Percentiles rank a stretch among this genome's conserved stretches.
Conservation (phyloP, 2,113 vertebrate genomes). For the Leptosomus discolor region DNA sequence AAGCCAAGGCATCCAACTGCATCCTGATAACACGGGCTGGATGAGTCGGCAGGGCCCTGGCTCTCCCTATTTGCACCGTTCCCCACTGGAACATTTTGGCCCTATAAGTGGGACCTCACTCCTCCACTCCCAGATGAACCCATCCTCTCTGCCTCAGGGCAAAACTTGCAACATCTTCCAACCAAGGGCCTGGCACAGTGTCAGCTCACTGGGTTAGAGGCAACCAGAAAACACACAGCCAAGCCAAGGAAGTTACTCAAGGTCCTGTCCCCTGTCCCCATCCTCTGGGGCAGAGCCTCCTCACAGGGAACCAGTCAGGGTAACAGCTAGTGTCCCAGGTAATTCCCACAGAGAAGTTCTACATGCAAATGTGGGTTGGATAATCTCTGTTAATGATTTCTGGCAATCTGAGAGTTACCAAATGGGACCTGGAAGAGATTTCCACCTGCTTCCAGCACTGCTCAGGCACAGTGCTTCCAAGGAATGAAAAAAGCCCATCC, state of each 20-base stretch:
- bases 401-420: neutral
- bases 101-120: neutral
- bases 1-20: neutral
- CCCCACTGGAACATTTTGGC: neutral
- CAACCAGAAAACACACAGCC: neutral
- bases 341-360: neutral
- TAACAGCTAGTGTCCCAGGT: neutral
- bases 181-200: neutral
- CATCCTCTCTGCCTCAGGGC: neutral
- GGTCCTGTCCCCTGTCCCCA: neutral
- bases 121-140: neutral
- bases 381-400: neutral
- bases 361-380: accelerated
- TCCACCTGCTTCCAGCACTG: neutral
- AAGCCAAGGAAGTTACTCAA: neutral
- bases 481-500: neutral
- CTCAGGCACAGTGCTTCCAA: neutral
- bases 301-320: neutral
- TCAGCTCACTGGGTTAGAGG: neutral
- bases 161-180: neutral
- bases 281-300: neutral
- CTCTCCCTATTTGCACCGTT: neutral
- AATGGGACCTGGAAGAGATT: neutral
- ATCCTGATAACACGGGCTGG: accelerated
- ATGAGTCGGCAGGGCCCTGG: neutral